Base-by-base conservation (phyloP, 2,797 vertebrate species). In the Enteromius trimaculatus region DNA sequence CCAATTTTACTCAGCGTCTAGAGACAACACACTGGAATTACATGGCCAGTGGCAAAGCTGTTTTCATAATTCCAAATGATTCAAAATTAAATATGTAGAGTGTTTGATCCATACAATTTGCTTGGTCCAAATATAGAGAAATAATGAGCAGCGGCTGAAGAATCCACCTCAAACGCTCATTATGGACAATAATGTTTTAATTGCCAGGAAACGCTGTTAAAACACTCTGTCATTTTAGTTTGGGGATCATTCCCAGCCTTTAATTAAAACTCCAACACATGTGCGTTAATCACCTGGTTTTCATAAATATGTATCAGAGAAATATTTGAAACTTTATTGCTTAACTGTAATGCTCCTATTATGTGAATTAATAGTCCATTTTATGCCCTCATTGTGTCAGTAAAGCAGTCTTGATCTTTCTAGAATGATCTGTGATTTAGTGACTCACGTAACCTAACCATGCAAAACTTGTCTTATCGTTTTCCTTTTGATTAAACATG, bases 41-140 rank as follows among this genome's bases (percentile, higher is more conserved):
- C 92, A 92, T 90, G 90, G 92, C 93, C 92, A 91, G 88, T 91
- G 91, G 92, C 92, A 88, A 86, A 82, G 90, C 85, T 86, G 86
- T 90, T 90, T 90, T 92, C 91, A 91, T 89, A 92, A 64, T 92
- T 92, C 89, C 90, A 86, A 66, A 85, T 88, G 87, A 91, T 90
- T 91, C 82, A 42, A 93, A 94, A 94, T 94, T 88, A 93, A 94
- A 92, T 93, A 92, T 90, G 90, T 86, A 86, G 88, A 85, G 88
- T 75, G 86, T 89, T 90, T 92, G 90, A 93, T 93, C 89, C 92
- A 94, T 93, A 93, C 86, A 92, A 93, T 94, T 93, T 94, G 90
- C 91, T 92, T 87, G 90, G 89, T 88, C 89, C 87, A 85, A 86
- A 92, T 93, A 90, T 91, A 92, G 90, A 90, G 89, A 92, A 93